Conservation (phyloP, 30 jellyfish, hydroid and myxozoan species). For the Phacellophora camtschatica region DNA sequence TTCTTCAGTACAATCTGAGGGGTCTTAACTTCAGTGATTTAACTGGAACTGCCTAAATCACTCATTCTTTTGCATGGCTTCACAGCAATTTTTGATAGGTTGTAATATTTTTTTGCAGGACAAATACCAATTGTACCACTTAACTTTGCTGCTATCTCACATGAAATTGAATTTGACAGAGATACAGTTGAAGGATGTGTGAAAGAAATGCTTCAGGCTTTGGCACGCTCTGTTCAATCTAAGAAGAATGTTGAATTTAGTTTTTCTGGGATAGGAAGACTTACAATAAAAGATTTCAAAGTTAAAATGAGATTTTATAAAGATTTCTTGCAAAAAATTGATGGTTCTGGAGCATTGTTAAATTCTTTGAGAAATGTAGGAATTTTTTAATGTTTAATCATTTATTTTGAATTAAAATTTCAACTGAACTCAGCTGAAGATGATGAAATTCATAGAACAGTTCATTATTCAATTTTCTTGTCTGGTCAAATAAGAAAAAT, state of each 20-base stretch:
- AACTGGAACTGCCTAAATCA: too few species aligned
- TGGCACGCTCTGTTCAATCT: conserved; percentile 76
- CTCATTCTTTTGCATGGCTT: too few species aligned
- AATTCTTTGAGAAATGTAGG: conserved; percentile 82
- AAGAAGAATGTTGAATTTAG: conserved; percentile 60
- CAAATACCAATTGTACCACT: conserved; percentile 87
- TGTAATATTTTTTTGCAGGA: conserved; percentile 42
- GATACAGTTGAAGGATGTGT: conserved; percentile 93
- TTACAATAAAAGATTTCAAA: conserved; percentile 56
- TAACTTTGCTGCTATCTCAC: conserved; percentile 78
- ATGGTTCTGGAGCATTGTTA: conserved; percentile 71
- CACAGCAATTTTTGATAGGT: background rate
- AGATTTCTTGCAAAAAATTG: conserved; percentile 80
- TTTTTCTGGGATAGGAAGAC: conserved; percentile 80
- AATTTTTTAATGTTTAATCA: background rate
- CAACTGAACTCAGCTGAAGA: too few species aligned
- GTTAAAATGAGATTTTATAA: conserved; percentile 92
- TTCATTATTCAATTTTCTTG: background rate
- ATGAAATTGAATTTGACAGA: conserved; percentile 62
- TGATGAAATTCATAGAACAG: too few species aligned
- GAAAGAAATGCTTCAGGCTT: conserved; percentile 85
- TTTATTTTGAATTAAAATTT: too few species aligned
- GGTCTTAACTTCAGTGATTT: too few species aligned
- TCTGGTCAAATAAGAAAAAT: background rate
- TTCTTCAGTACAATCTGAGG: too few species aligned